phyloP scores from a whole-genome alignment of 2,888 invertebrate species.

The Ferdinandea cuprea region DNA sequence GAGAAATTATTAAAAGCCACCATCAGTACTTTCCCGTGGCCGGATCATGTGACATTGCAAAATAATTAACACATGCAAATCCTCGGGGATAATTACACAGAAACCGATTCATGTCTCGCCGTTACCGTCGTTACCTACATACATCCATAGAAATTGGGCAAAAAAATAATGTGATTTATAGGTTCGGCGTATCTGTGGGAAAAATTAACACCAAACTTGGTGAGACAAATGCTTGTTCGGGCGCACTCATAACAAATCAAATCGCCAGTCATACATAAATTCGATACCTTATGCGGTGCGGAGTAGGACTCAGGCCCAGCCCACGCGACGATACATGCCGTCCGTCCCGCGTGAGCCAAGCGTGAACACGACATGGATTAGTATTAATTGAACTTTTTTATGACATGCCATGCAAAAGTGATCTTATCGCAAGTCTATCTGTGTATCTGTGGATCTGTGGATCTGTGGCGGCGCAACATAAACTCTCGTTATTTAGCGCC shows the following conservation, averaged over 20 bases:
- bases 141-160: slow-evolving; percentile 36
- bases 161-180: slow-evolving; percentile 64
- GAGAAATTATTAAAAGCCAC: slow-evolving; percentile 66
- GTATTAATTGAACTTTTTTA: slow-evolving; percentile 61
- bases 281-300: slow-evolving; percentile 46
- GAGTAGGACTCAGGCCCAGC: slow-evolving; percentile 25
- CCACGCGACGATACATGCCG: slow-evolving; percentile 9
- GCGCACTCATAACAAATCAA: slow-evolving; percentile 62
- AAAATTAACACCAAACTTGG: slow-evolving; percentile 61
- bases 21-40: slow-evolving; percentile 10
- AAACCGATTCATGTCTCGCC: slow-evolving; percentile 17
- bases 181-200: slow-evolving; percentile 38
- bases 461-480: slow-evolving; percentile 30
- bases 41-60: slow-evolving; percentile 61
- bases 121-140: neutral
- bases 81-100: slow-evolving; percentile 61
- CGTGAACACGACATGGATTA: slow-evolving; percentile 45
- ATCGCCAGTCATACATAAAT: slow-evolving; percentile 53
- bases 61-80: slow-evolving; percentile 71
- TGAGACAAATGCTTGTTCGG: slow-evolving; percentile 56
- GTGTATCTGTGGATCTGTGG: slow-evolving; percentile 14
- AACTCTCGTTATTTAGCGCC: slow-evolving; percentile 51
- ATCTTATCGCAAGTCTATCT: slow-evolving; percentile 43
- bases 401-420: slow-evolving; percentile 37
- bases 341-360: neutral